These are phyloP conservation scores for Heteropelma amictum DNA, from an alignment of 2,888 invertebrate species.

Conservation along the genomic window DNA sequence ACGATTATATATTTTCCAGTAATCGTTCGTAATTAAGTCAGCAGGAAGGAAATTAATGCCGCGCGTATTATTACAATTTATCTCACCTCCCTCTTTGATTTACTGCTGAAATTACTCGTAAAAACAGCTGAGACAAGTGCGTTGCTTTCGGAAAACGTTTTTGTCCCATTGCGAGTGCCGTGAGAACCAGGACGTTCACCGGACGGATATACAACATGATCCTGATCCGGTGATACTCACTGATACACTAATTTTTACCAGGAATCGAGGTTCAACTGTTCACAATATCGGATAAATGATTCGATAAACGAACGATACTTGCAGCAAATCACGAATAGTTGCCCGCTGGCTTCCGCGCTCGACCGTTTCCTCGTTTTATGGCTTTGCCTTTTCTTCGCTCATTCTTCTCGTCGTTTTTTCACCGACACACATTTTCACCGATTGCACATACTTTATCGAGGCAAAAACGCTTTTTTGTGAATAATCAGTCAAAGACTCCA, in stretches of 20 bases:
- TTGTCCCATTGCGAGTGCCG: conserved; percentile 32
- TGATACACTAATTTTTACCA: conserved; percentile 12
- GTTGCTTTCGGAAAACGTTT: conserved; percentile 2
- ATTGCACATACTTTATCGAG: background rate
- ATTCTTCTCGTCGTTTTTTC: background rate
- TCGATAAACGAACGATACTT: conserved; percentile 42
- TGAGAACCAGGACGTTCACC: conserved; percentile 52
- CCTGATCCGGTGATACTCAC: background rate
- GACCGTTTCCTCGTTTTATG: conserved; percentile 47
- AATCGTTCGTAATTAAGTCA: conserved; percentile 54
- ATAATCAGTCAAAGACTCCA: background rate
- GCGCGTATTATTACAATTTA: too few relatives aligned
- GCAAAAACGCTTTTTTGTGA: background rate
- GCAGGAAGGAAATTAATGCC: conserved; percentile 27
- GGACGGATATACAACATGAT: conserved; percentile 34
- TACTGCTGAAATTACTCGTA: too few relatives aligned
- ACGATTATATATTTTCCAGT: too few relatives aligned
- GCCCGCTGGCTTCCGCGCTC: conserved; percentile 27
- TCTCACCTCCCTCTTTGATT: too few relatives aligned
- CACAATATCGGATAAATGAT: conserved; percentile 26
- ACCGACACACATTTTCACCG: conserved; percentile 29
- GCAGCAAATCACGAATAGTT: conserved; percentile 32
- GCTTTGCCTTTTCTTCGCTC: background rate
- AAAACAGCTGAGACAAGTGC: background rate
- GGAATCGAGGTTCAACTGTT: conserved; percentile 37